phyloP scores from a whole-genome alignment of 92 coral and sea anemone genomes.

The Metridium senile region DNA sequence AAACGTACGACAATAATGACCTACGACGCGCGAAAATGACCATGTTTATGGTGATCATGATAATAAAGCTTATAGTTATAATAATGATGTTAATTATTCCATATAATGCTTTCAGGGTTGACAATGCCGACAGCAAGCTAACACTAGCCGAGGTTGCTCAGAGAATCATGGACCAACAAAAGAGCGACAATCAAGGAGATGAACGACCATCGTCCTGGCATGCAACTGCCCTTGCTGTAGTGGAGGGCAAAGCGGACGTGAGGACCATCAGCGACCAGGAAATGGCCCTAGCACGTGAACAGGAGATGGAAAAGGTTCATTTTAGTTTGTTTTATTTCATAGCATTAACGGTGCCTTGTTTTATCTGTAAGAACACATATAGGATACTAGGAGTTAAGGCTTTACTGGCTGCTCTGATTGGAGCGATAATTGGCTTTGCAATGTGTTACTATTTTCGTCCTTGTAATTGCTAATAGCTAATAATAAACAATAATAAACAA shows the following conservation, averaged over 20 bases:
- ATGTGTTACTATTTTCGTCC: not conserved
- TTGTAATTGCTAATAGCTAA: not conserved
- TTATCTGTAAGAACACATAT: not conserved
- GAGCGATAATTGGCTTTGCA: not conserved
- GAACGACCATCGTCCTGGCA: slow-evolving; percentile 18
- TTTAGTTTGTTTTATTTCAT: not conserved
- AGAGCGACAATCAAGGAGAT: not conserved
- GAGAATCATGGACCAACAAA: not conserved
- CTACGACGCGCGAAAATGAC: no score
- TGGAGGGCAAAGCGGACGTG: slow-evolving; percentile 28
- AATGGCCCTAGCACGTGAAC: not conserved
- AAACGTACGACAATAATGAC: no score
- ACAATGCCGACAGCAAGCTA: slow-evolving; percentile 11
- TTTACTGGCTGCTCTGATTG: not conserved
- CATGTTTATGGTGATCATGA: no score
- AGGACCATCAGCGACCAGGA: slow-evolving; percentile 11
- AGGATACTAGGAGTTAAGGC: not conserved
- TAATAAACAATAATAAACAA: not conserved
- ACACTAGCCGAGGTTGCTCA: slow-evolving; percentile 18
- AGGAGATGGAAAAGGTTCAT: slow-evolving; percentile 15
- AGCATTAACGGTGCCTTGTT: not conserved
- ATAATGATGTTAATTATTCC: no score
- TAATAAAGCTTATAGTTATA: no score
- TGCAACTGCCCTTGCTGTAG: slow-evolving; percentile 34
- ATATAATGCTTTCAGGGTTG: slow-evolving; percentile 2